A percentile compares a stretch with the other conserved stretches of the same genome.
These are phyloP conservation scores for Premnoplex brunnescens DNA, from an alignment of 2,797 vertebrate genomes.

Conservation along the genomic window DNA sequence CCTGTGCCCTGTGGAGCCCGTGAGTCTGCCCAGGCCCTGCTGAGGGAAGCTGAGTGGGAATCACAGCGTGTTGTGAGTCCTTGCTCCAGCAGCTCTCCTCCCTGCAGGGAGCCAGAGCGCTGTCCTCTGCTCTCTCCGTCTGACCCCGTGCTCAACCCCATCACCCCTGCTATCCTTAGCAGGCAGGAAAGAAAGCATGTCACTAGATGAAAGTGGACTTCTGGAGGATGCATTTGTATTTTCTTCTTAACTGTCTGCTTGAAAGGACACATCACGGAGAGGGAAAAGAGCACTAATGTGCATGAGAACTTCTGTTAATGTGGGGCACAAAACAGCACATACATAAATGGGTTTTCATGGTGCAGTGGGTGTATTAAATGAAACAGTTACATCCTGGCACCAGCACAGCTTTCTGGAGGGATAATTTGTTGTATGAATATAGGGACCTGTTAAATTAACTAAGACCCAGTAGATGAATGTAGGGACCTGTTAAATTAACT, in stretches of 20 bases:
- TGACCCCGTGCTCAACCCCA: background rate
- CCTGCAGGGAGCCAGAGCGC: background rate
- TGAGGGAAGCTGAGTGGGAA: background rate
- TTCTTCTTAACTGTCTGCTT: background rate
- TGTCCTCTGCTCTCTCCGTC: background rate
- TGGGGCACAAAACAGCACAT: background rate
- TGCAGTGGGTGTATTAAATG: background rate
- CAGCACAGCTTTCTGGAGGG: background rate
- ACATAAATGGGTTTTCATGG: background rate
- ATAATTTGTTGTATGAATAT: background rate
- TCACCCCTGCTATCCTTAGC: rapidly evolving
- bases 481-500: constrained; percentile 39
- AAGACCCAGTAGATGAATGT: background rate
- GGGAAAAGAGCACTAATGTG: background rate
- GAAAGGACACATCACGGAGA: background rate
- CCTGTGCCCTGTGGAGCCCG: rapidly evolving
- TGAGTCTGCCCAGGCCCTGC: rapidly evolving
- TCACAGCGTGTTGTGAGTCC: background rate
- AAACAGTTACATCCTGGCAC: background rate
- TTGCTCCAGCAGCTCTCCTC: background rate
- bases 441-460: constrained; percentile 38
- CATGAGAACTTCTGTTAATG: background rate
- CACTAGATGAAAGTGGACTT: background rate
- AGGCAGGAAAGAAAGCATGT: background rate
- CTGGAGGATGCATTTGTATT: background rate